These are phyloP conservation scores for Agrilus biguttatus DNA, from an alignment of 2,888 invertebrate genomes.

Conservation along the genomic window DNA sequence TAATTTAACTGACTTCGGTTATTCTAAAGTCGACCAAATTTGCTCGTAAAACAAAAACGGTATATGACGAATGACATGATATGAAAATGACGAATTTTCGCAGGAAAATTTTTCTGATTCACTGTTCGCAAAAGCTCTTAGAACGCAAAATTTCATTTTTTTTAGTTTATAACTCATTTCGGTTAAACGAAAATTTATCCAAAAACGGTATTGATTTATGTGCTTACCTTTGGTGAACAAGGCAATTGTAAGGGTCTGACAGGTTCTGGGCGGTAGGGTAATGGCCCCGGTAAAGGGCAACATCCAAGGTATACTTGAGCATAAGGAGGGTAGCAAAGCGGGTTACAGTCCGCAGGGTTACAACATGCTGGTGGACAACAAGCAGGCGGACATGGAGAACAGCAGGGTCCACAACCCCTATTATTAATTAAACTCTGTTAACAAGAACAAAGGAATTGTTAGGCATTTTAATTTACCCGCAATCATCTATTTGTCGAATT, in stretches of 20 bases:
- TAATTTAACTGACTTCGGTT: too few relatives aligned
- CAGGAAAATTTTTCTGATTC: too few relatives aligned
- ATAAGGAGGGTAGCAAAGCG: constrained; percentile 11
- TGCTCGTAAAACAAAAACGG: too few relatives aligned
- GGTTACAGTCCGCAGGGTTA: constrained; percentile 2
- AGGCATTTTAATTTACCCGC: constrained; percentile 1
- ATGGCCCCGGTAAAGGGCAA: constrained; percentile 19
- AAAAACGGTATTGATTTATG: background rate
- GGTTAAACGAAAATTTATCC: too few relatives aligned
- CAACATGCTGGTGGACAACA: constrained; percentile 3
- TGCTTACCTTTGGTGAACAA: constrained; percentile 4
- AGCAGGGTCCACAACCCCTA: background rate
- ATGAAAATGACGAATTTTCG: too few relatives aligned
- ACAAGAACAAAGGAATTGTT: background rate
- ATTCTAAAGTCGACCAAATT: too few relatives aligned
- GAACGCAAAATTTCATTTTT: too few relatives aligned
- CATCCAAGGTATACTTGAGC: constrained; percentile 18
- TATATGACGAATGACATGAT: too few relatives aligned
- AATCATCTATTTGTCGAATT: constrained; percentile 10
- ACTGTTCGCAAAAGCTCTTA: too few relatives aligned
- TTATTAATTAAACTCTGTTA: background rate
- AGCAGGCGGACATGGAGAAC: background rate
- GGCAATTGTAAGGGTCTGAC: constrained; percentile 22
- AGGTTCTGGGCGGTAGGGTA: constrained; percentile 21
- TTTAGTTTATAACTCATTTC: too few relatives aligned